Percentiles rank a stretch among this genome's conserved stretches.
phyloP scores from a whole-genome alignment of 1,140 invertebrate genomes.

The Drosophila seguyi region DNA sequence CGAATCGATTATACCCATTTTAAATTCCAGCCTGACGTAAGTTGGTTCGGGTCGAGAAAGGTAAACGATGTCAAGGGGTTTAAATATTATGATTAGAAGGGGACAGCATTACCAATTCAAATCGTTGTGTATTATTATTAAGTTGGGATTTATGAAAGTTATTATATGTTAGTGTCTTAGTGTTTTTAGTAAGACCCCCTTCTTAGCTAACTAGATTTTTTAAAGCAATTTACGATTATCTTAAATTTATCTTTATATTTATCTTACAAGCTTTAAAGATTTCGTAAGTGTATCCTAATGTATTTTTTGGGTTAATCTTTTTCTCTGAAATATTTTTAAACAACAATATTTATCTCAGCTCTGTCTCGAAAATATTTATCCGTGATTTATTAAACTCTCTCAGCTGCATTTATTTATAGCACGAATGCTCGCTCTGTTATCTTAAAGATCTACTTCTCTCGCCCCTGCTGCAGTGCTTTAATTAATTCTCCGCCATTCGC shows the following conservation, averaged over 20 bases:
- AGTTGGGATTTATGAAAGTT: no score
- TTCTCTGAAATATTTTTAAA: background rate
- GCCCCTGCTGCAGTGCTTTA: constrained; percentile 50
- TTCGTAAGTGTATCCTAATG: background rate
- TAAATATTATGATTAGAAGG: constrained; percentile 38
- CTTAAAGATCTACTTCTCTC: constrained; percentile 58
- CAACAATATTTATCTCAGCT: constrained; percentile 15
- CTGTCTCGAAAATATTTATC: constrained; percentile 34
- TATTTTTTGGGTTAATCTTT: background rate
- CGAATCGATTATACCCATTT: constrained; percentile 48
- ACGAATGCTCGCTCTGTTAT: constrained; percentile 33
- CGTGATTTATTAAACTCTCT: constrained; percentile 35
- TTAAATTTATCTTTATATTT: no score
- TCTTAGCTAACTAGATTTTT: background rate
- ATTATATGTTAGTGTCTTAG: no score
- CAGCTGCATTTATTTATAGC: constrained; percentile 44
- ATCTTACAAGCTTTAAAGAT: background rate
- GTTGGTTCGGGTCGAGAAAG: constrained; percentile 25
- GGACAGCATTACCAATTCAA: constrained; percentile 1
- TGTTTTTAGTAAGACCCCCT: no score
- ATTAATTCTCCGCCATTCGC: constrained; percentile 67
- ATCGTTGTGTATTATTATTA: background rate
- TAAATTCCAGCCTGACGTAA: constrained; percentile 16
- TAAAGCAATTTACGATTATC: no score
- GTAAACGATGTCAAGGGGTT: constrained; percentile 30